Base-by-base conservation (phyloP, 2,797 vertebrate species). In the Valencia hispanica region DNA sequence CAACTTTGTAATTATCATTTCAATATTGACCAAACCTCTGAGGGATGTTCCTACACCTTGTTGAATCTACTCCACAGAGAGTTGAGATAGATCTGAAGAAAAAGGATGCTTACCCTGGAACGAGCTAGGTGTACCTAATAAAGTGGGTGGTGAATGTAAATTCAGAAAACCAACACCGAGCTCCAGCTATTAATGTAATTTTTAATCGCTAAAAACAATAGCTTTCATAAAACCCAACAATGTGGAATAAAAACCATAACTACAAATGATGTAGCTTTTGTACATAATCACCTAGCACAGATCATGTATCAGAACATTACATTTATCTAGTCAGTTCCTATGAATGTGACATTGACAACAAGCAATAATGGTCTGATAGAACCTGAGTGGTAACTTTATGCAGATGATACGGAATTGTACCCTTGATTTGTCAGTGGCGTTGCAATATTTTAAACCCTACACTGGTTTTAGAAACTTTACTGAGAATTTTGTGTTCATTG, bases 311-410 rank as follows among this genome's bases (percentile, higher is more conserved):
- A 72, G 14, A 14, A 63, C 59, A 66, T 15, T n/a, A 34, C 75
- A 80, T 51, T 55, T 30, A 55, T 70, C 79, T 68, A 79, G 34
- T 83, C 48, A 50, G 48, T 41, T 72, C 71, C 59, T 50, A 41
- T 48, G 68, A 84, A 82, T 72, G 45, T 51, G 69, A 73, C 18
- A 61, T 79, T 25, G 78, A 65, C 36, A 74, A 27, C 74, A 84
- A 88, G 87, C 90, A 89, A 91, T 90, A 91, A 86, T 11, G n/a
- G 68, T 74, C 50, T 71, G 30, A 84, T 27, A 50, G 48, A 48
- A 30, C 63, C 45, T 51, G 43, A 69, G 1, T 53, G 47, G 51
- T 77, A 70, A 72, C 74, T 80, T 80, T 86, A 86, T 86, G 86
- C 84, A 88, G 80, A 87, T 39, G 63, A 79, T 63, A 48, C 72